These are phyloP conservation scores for Notodonta ziczac DNA, from an alignment of 2,888 invertebrate species.

Conservation along the genomic window DNA sequence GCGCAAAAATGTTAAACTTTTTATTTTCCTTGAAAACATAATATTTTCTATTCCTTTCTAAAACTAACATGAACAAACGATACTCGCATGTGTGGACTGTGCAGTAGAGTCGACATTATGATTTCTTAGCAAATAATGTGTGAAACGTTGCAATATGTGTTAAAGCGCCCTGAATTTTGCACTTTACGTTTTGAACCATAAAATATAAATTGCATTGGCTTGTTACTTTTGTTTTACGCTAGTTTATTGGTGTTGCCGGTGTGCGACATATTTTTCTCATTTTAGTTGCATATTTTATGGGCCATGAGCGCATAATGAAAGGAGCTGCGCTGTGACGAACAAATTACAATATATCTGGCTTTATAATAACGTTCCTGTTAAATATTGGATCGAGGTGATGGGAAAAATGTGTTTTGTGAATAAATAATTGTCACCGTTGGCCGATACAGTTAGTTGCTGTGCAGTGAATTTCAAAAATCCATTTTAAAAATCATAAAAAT, in stretches of 20 bases:
- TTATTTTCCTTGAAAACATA: background rate
- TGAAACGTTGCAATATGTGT: slow-evolving; percentile 35
- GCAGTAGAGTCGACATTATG: slow-evolving; percentile 73
- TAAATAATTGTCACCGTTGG: no score
- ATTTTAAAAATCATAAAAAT: no score
- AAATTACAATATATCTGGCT: slow-evolving; percentile 68
- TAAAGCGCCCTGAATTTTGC: slow-evolving; percentile 20
- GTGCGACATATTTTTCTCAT: slow-evolving; percentile 82
- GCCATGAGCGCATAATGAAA: slow-evolving; percentile 77
- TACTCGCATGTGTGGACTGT: slow-evolving; percentile 57
- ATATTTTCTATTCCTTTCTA: slow-evolving; percentile 28
- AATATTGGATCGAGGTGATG: background rate
- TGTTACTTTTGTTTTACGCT: slow-evolving; percentile 18
- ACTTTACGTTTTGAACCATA: slow-evolving; percentile 30
- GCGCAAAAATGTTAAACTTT: background rate
- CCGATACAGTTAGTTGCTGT: no score
- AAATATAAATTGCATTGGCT: slow-evolving; percentile 34
- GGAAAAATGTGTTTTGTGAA: no score
- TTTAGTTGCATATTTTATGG: slow-evolving; percentile 82
- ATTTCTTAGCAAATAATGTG: slow-evolving; percentile 50
- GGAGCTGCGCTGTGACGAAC: slow-evolving; percentile 70
- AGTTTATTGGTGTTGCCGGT: slow-evolving; percentile 51
- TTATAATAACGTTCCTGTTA: background rate
- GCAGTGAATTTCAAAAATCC: no score
- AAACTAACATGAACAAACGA: slow-evolving; percentile 76